Percentiles rank a stretch among this genome's conserved stretches.
Conservation (phyloP, 2,113 vertebrate species). For the Nymphicus hollandicus region DNA sequence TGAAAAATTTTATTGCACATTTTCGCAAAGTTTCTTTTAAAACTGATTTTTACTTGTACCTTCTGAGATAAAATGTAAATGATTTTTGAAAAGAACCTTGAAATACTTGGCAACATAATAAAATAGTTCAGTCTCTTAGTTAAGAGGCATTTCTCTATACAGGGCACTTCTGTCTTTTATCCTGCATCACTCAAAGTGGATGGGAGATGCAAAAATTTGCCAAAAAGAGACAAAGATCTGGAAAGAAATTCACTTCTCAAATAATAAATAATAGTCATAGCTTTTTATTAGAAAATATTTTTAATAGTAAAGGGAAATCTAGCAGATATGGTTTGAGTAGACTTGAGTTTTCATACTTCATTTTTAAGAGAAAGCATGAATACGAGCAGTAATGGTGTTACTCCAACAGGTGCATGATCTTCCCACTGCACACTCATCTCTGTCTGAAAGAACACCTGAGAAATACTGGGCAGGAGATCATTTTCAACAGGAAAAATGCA, state of each 20-base stretch:
- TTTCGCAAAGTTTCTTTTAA: not conserved
- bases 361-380: not conserved
- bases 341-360: not conserved
- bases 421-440: not conserved
- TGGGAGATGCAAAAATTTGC: not conserved
- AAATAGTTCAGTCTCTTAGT: not conserved
- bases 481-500: constrained; percentile 24
- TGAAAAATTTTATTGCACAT: not conserved
- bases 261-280: not conserved
- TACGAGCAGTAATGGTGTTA: not conserved
- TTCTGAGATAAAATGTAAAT: not conserved
- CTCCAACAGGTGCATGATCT: not conserved
- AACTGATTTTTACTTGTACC: not conserved
- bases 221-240: not conserved
- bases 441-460: not conserved
- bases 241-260: not conserved
- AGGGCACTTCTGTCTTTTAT: not conserved
- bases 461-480: constrained; percentile 4
- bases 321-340: not conserved
- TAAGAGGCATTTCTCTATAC: not conserved
- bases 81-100: not conserved
- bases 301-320: not conserved
- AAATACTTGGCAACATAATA: not conserved
- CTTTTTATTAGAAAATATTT: not conserved
- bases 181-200: not conserved